Conservation (phyloP, 1,140 invertebrate genomes). For the Papilio xuthus region DNA sequence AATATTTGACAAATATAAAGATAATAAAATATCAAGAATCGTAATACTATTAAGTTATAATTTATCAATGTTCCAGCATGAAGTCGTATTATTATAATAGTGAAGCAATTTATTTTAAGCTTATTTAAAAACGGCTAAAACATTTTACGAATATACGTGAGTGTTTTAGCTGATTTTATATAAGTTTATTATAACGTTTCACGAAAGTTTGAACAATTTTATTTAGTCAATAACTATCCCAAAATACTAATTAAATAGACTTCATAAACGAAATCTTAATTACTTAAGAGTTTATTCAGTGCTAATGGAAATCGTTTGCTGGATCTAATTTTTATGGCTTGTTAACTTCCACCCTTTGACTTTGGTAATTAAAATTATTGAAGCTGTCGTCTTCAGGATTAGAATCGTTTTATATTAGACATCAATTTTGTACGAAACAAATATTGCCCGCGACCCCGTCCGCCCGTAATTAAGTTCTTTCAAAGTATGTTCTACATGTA, state of each 20-base stretch:
- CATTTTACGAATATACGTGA: too few relatives aligned
- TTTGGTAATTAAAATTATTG: conserved; percentile 19
- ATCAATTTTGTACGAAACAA: not conserved
- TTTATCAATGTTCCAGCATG: not conserved
- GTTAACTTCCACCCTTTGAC: conserved; percentile 31
- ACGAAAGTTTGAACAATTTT: too few relatives aligned
- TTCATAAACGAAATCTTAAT: conserved; percentile 17
- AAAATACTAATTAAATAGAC: conserved; percentile 2
- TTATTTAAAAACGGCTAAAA: too few relatives aligned
- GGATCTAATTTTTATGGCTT: conserved; percentile 18
- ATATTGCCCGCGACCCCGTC: too few relatives aligned
- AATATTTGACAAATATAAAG: not conserved
- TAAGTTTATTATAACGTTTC: too few relatives aligned
- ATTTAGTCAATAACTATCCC: not conserved
- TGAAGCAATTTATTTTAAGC: not conserved
- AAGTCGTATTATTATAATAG: not conserved
- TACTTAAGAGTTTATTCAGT: conserved; percentile 37
- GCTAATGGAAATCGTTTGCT: conserved; percentile 16
- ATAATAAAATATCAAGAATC: too few relatives aligned
- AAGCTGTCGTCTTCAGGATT: conserved; percentile 25
- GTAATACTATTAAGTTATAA: not conserved
- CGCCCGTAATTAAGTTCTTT: too few relatives aligned
- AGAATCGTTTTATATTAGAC: not conserved
- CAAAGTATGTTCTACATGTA: too few relatives aligned
- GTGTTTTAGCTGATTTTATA: too few relatives aligned